Evolutionary conservation across 2,888 invertebrate species (phyloP).

Genomic region (Phoenoteleia sp.): DNA sequence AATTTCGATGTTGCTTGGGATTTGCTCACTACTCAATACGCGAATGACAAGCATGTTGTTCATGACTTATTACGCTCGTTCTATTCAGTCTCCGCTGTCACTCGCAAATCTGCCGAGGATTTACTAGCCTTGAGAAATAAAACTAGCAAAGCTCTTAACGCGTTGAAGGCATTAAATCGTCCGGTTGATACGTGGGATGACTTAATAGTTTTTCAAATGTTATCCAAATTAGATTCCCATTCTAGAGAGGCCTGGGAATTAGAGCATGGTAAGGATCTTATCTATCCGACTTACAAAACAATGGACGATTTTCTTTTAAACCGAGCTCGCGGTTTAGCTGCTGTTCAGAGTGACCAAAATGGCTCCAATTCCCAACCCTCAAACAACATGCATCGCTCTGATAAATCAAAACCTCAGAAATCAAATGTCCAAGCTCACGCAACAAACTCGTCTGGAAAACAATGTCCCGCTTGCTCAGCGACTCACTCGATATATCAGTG

Average conservation of each 20-base stretch:
- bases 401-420: no score
- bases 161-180: no score
- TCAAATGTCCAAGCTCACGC: no score
- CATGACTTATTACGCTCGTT: neutral
- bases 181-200: no score
- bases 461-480: neutral
- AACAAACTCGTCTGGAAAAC: no score
- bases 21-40: neutral
- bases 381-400: neutral
- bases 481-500: neutral
- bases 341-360: no score
- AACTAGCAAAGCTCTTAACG: no score
- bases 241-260: neutral
- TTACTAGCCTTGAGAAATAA: no score
- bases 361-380: no score
- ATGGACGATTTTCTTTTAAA: neutral
- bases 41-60: neutral
- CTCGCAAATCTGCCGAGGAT: neutral
- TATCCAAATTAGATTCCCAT: neutral
- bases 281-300: neutral
- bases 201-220: neutral
- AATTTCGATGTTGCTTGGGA: slow-evolving; percentile 22
- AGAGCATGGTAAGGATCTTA: neutral
- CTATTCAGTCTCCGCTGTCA: neutral
- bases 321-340: neutral